These are phyloP conservation scores for Oncorhynchus mykiss DNA, from an alignment of 2,113 vertebrate species.

Conservation along the genomic window DNA sequence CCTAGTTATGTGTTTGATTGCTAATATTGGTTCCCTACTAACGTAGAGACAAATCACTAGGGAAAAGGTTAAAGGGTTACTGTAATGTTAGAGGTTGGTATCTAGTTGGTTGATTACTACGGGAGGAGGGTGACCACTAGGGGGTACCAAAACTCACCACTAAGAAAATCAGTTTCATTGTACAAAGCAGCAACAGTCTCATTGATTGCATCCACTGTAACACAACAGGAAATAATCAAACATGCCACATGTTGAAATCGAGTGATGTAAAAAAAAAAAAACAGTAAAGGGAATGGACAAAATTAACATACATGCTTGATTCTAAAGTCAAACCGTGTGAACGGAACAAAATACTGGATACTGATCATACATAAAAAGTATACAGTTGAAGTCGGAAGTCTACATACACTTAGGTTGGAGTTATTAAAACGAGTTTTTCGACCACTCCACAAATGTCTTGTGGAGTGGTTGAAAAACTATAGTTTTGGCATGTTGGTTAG, in stretches of 20 bases:
- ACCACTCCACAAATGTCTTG: no score
- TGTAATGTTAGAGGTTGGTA: no score
- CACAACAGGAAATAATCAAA: slow-evolving; percentile 90
- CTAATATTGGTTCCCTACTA: slow-evolving; percentile 3
- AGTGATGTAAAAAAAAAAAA: slow-evolving; percentile 18
- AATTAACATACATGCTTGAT: slow-evolving; percentile 16
- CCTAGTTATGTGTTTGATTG: slow-evolving; percentile 80
- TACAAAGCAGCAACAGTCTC: slow-evolving; percentile 98
- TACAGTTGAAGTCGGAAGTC: no score
- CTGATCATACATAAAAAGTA: no score
- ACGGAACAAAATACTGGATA: no score
- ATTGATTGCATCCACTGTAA: slow-evolving; percentile 99
- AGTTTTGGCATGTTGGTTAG: no score
- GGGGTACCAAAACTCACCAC: slow-evolving; percentile 95
- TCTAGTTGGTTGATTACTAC: slow-evolving; percentile 36
- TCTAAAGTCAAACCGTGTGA: no score
- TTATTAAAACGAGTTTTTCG: no score
- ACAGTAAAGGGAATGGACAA: slow-evolving; percentile 24
- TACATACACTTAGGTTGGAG: no score
- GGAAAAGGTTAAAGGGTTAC: no score
- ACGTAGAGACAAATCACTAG: slow-evolving; percentile 49
- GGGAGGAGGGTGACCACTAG: slow-evolving; percentile 74
- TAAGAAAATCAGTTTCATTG: slow-evolving; percentile 98
- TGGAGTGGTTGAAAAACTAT: no score
- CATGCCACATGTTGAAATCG: slow-evolving; percentile 65